Base-by-base conservation (phyloP, 2,113 vertebrate species). In the Amazona vittata region DNA sequence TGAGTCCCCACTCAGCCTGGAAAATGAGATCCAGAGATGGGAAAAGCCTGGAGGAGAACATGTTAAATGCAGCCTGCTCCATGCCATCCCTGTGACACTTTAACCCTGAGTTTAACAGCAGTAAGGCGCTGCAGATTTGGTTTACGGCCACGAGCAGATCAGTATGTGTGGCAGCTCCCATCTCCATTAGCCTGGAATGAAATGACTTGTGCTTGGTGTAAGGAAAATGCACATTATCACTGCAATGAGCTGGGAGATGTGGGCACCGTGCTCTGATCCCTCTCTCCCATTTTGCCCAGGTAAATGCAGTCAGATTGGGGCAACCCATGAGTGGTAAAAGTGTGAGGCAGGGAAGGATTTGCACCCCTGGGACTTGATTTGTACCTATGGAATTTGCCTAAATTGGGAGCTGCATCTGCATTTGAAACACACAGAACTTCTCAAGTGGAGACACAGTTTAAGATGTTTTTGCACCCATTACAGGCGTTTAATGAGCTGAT, bases 211-310 rank as follows among this genome's bases (percentile, higher is more conserved):
- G 24, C 14, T 29, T 43, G 4, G 64, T 5, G 0, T 15, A 12
- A 9, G 6, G 44, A 47, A 11, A 9, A 5, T 0, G 9, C 70
- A 19, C 8, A 0, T 31, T 0, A 3, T 2, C 7, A 8, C 16
- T 18, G 29, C 1, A 6, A 1, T 2, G 3, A 14, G 68, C 4
- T 1, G 0, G n/a, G 59, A 37, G 53, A 3, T 2, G 5, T 0
- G 4, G 68, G 0, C 11, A 43, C 19, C 0, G 1, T 2, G 31
- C 85, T 59, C 46, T 4, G 22, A 3, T 47, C 50, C 16, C 49
- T 22, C 52, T 9, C 4, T 24, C 12, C 5, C 0, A 1, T 10
- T 44, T 29, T 43, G 46, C 20, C 9, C 0, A 1, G 64, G 11
- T 31, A 21, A 83, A 62, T 17, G 26, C 31, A 21, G 2, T 5